phyloP scores from a whole-genome alignment of 2,888 invertebrate genomes.

The Sphaerophoria taeniata region DNA sequence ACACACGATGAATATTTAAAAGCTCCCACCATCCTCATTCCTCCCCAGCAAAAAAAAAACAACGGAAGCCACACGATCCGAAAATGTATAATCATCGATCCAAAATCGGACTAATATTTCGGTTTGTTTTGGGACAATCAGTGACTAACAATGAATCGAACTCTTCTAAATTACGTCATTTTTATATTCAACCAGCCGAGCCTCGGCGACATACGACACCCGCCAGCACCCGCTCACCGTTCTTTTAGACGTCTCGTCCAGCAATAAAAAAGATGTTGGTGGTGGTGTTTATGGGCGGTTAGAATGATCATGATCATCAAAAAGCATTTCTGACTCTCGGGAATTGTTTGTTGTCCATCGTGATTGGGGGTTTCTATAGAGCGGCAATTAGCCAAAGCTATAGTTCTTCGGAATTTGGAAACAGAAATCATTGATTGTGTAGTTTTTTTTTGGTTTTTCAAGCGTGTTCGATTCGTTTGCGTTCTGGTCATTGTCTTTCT shows the following conservation, averaged over 20 bases:
- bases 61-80: constrained; percentile 62
- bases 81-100: constrained; percentile 42
- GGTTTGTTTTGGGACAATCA: constrained; percentile 55
- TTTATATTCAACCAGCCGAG: constrained; percentile 47
- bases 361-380: constrained; percentile 45
- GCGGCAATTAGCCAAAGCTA: constrained; percentile 50
- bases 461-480: constrained; percentile 54
- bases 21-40: constrained; percentile 7
- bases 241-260: background rate
- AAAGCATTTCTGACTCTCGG: background rate
- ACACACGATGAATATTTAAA: constrained; percentile 29
- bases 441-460: constrained; percentile 17
- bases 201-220: constrained; percentile 26
- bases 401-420: constrained; percentile 46
- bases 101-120: constrained; percentile 69
- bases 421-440: constrained; percentile 30
- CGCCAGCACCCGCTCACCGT: background rate
- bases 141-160: constrained; percentile 65
- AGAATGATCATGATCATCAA: constrained; percentile 30
- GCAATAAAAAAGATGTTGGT: background rate
- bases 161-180: constrained; percentile 69
- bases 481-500: constrained; percentile 45
- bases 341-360: constrained; percentile 22
- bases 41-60: constrained; percentile 6
- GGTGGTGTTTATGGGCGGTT: background rate